Percentiles rank a stretch among this genome's conserved stretches.
phyloP scores from a whole-genome alignment of 2,888 invertebrate genomes.

The Antheraea assamensis region DNA sequence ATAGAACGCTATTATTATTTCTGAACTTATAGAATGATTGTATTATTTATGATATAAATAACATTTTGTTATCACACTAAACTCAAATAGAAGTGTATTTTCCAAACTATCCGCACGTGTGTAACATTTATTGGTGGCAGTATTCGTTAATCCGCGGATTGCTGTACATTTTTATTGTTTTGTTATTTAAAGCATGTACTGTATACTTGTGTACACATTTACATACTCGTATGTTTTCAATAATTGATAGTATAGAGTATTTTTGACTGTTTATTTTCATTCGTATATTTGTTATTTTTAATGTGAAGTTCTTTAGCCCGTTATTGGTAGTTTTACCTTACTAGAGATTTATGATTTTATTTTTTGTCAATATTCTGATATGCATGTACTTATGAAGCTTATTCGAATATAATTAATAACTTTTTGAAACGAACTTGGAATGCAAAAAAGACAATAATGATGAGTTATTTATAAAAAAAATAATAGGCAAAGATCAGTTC shows the following conservation, averaged over 20 bases:
- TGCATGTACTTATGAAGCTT: too few relatives aligned
- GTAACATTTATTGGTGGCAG: conserved; percentile 40
- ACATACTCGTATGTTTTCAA: background rate
- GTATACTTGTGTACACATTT: background rate
- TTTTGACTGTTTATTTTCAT: background rate
- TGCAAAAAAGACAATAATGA: background rate
- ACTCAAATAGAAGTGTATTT: conserved; percentile 19
- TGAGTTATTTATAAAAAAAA: too few relatives aligned
- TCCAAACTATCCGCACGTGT: conserved; percentile 32
- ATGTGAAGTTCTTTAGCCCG: background rate
- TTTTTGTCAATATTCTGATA: background rate
- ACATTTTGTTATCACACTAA: background rate
- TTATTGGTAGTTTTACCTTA: background rate
- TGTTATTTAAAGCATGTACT: conserved; percentile 11
- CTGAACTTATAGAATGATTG: background rate
- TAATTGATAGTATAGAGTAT: background rate
- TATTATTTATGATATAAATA: background rate
- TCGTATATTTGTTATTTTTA: background rate
- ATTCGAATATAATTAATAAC: too few relatives aligned
- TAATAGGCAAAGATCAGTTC: too few relatives aligned
- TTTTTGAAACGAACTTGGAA: too few relatives aligned
- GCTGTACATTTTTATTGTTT: conserved; percentile 47
- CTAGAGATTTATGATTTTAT: background rate
- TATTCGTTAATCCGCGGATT: conserved; percentile 56
- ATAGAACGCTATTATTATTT: too few relatives aligned